These are phyloP conservation scores for Hippoglossus stenolepis DNA, from an alignment of 2,113 vertebrate species.

Conservation along the genomic window DNA sequence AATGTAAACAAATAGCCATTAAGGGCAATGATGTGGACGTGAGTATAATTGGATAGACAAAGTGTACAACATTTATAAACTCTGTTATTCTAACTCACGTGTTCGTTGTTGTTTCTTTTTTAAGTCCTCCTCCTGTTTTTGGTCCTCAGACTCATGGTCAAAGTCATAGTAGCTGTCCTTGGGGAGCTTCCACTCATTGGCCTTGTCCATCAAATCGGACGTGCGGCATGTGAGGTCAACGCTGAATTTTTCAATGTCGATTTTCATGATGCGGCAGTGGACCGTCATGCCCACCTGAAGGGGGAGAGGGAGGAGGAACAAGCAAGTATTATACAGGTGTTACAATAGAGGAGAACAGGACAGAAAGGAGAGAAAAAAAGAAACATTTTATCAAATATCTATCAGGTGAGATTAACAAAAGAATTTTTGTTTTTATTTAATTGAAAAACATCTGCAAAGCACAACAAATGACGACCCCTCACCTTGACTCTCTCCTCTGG, in stretches of 20 bases:
- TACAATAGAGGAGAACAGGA: neutral
- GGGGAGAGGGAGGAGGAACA: neutral
- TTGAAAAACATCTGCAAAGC: neutral
- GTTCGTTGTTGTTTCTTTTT: constrained; percentile 97
- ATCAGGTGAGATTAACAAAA: neutral
- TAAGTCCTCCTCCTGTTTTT: constrained; percentile 93
- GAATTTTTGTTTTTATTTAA: neutral
- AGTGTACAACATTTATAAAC: neutral
- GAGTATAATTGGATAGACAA: neutral
- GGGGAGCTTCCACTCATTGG: constrained; percentile 97
- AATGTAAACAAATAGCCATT: neutral
- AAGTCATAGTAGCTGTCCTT: constrained; percentile 98
- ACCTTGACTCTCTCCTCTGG: constrained; percentile 99
- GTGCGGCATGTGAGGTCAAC: constrained; percentile 98
- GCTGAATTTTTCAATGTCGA: constrained; percentile 98
- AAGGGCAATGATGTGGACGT: neutral
- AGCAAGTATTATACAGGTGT: neutral
- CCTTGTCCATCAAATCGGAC: constrained; percentile 96
- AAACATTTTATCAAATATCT: neutral
- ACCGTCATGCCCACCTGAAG: constrained; percentile 97
- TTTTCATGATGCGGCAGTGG: constrained; percentile 99
- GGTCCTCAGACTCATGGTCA: constrained; percentile 91
- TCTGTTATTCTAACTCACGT: constrained; percentile 83
- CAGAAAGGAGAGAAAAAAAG: neutral
- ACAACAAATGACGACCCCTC: constrained; percentile 15